A percentile compares a stretch with the other conserved stretches of the same genome.
These are phyloP conservation scores for Delichon dasypus DNA, from an alignment of 2,797 vertebrate genomes.

Conservation along the genomic window DNA sequence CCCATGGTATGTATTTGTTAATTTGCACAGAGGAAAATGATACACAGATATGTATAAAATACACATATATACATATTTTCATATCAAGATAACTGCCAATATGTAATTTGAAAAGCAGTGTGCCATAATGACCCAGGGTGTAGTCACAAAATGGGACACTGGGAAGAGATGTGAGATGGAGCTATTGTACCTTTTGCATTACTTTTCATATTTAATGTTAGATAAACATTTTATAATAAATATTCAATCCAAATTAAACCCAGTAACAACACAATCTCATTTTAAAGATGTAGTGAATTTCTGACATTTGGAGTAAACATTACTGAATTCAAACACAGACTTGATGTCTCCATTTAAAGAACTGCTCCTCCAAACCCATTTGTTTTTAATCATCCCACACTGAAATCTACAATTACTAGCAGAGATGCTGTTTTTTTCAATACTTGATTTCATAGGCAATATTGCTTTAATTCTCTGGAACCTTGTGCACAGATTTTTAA, in stretches of 20 bases:
- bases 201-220: neutral
- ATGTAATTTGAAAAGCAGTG: neutral
- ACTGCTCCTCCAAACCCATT: neutral
- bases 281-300: neutral
- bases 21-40: neutral
- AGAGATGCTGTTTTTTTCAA: neutral
- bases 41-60: neutral
- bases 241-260: neutral
- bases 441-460: neutral
- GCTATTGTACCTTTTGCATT: neutral
- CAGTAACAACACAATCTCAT: neutral
- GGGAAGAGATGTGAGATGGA: neutral
- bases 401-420: neutral
- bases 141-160: neutral
- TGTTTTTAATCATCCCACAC: neutral
- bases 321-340: constrained; percentile 3
- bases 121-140: neutral
- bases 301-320: neutral
- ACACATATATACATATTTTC: neutral
- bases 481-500: neutral
- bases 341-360: constrained; percentile 6
- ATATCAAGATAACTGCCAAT: neutral
- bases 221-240: neutral
- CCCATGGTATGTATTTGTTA: neutral
- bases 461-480: neutral